phyloP scores from a whole-genome alignment of 2,797 vertebrate species.

The Dromococcyx pavoninus region DNA sequence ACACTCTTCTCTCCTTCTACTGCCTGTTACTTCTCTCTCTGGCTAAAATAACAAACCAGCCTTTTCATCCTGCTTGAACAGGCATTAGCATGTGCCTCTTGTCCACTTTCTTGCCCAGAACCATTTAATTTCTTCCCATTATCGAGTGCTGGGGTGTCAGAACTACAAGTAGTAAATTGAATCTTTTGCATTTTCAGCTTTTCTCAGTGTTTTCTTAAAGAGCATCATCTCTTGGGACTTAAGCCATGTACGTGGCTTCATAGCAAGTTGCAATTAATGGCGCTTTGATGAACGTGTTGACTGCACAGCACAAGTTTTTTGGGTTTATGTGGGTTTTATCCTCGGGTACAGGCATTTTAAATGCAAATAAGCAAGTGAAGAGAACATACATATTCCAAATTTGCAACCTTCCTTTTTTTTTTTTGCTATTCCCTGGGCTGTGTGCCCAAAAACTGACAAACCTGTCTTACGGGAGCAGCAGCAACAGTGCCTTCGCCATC shows the following conservation, averaged over 20 bases:
- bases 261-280: not conserved
- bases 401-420: not conserved
- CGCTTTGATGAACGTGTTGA: not conserved
- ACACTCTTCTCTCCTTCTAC: not conserved
- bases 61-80: not conserved
- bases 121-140: not conserved
- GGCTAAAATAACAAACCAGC: not conserved
- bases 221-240: not conserved
- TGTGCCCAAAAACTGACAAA: not conserved
- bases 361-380: not conserved
- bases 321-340: not conserved
- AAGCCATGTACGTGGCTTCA: not conserved
- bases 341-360: not conserved
- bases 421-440: not conserved
- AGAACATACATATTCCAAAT: not conserved
- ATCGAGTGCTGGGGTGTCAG: not conserved
- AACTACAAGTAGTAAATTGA: not conserved
- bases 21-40: not conserved
- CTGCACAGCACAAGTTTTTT: not conserved
- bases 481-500: not conserved
- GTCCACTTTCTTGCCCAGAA: not conserved
- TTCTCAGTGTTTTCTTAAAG: not conserved
- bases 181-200: not conserved
- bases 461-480: not conserved
- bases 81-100: not conserved